Conservation (phyloP, 1,140 invertebrate genomes). For the Brachionus asplanchnoidis region DNA sequence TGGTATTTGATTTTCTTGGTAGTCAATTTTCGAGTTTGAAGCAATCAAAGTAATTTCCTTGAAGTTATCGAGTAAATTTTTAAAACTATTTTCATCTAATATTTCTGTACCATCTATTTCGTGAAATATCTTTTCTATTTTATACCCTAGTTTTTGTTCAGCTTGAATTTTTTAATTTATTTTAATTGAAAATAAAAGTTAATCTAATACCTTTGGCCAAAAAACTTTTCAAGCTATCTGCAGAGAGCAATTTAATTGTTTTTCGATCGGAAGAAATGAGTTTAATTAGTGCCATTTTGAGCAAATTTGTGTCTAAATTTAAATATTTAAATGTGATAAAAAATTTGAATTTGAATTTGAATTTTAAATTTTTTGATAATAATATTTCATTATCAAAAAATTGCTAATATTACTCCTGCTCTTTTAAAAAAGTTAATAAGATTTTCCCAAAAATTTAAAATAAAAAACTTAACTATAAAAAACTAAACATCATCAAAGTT, state of each 20-base stretch:
- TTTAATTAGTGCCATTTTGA: background rate
- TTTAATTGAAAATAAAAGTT: background rate
- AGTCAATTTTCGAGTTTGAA: background rate
- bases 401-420: background rate
- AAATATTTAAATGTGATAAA: background rate
- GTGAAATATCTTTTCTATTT: background rate
- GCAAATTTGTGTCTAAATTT: background rate
- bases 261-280: background rate
- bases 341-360: background rate
- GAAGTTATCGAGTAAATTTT: background rate
- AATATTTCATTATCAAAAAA: background rate
- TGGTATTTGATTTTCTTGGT: too few relatives aligned
- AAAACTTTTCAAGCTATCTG: background rate
- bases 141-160: background rate
- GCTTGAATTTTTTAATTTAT: background rate
- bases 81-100: background rate
- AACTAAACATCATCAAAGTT: too few relatives aligned
- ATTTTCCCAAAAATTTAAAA: too few relatives aligned
- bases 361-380: background rate
- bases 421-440: background rate
- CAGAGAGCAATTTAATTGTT: background rate
- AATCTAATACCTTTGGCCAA: background rate
- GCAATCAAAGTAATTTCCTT: background rate
- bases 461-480: background rate
- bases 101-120: background rate